Conservation (phyloP, 2,888 invertebrate species). For the Cerastoderma edule region DNA sequence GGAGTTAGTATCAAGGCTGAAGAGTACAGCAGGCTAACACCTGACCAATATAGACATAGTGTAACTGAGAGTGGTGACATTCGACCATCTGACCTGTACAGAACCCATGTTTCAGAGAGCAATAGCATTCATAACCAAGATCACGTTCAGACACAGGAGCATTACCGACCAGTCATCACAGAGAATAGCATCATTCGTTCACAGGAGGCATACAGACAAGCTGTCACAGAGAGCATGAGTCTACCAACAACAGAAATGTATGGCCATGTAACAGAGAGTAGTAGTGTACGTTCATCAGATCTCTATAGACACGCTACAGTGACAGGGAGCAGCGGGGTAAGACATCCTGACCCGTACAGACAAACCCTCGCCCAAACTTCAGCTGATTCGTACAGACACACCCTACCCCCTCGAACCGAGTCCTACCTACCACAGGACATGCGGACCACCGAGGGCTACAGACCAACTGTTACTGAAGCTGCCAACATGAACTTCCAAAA, state of each 20-base stretch:
- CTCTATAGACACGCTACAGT: conserved; percentile 12
- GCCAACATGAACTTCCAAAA: conserved; percentile 5
- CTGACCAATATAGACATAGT: not conserved
- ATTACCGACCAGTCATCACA: conserved; percentile 3
- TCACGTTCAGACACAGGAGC: too few species aligned
- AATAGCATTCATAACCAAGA: not conserved
- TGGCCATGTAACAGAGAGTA: conserved; percentile 8
- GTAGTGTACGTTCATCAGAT: not conserved
- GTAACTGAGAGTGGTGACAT: not conserved
- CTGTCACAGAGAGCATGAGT: not conserved
- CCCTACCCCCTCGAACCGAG: not conserved
- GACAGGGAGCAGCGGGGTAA: not conserved
- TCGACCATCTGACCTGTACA: not conserved
- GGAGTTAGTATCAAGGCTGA: too few species aligned
- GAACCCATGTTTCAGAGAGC: not conserved
- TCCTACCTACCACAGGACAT: not conserved
- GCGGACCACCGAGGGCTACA: not conserved
- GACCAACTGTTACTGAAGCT: conserved; percentile 9
- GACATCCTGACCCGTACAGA: conserved; percentile 3
- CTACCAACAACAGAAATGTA: not conserved
- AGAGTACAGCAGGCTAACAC: not conserved
- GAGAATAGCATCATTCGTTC: conserved; percentile 2
- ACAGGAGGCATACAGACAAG: conserved; percentile 9
- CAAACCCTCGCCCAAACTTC: not conserved
- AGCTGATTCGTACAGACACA: not conserved